Conservation (phyloP, 2,797 vertebrate species). For the Thamnophis elegans region DNA sequence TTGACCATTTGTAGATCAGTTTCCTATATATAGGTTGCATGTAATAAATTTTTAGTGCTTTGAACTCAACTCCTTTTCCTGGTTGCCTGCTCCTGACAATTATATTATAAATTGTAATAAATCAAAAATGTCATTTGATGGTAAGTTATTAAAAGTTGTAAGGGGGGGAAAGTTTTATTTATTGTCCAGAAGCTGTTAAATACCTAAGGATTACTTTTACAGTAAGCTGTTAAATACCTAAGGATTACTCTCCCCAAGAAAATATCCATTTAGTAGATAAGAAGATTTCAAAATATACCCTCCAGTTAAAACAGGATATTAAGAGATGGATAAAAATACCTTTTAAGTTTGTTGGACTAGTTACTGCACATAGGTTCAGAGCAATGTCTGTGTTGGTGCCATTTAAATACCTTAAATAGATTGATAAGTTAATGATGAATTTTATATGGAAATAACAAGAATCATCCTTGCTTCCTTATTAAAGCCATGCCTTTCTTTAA, state of each 20-base stretch:
- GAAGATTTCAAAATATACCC: not conserved
- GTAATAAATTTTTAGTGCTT: not conserved
- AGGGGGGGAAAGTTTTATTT: not conserved
- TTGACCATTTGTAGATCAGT: not conserved
- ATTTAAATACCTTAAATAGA: not conserved
- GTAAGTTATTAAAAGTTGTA: not conserved
- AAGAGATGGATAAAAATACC: not conserved
- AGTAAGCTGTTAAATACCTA: not conserved
- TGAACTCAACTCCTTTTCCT: not conserved
- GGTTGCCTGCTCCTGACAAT: not conserved
- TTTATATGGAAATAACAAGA: not conserved
- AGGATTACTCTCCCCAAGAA: not conserved
- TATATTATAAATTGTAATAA: not conserved
- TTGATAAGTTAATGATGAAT: not conserved
- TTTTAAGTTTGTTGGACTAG: not conserved
- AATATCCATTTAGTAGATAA: not conserved
- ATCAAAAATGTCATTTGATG: not conserved
- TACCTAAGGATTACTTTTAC: not conserved
- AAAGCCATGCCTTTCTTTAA: not conserved
- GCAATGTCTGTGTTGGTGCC: not conserved
- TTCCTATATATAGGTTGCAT: not conserved
- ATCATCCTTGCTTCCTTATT: not conserved
- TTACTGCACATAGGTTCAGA: not conserved
- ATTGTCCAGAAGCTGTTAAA: not conserved
- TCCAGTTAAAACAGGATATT: not conserved